Evolutionary conservation across 2,113 vertebrate genomes (phyloP).

Genomic region (Laterallus jamaicensis): DNA sequence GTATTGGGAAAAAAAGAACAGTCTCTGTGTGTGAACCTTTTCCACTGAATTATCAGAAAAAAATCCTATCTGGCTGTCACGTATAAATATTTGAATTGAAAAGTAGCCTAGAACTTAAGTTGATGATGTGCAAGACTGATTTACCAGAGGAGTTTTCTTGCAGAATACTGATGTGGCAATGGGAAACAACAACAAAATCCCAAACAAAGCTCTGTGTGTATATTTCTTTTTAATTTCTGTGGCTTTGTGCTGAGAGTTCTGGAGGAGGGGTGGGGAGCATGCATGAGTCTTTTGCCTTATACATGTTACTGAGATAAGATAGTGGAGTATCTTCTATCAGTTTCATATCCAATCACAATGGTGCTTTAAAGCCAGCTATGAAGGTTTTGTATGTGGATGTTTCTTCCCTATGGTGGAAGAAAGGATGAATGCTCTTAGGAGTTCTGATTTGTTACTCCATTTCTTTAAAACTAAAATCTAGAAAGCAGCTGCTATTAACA

Average conservation of each 20-base stretch:
- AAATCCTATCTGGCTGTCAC: not conserved
- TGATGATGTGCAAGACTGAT: not conserved
- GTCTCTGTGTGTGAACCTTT: not conserved
- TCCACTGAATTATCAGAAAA: not conserved
- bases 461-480: not conserved
- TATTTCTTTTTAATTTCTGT: not conserved
- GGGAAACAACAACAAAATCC: not conserved
- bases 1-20: not conserved
- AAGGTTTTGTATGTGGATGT: not conserved
- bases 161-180: not conserved
- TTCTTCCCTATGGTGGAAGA: not conserved
- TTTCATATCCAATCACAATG: not conserved
- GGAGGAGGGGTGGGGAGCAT: fast-evolving
- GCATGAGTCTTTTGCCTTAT: not conserved
- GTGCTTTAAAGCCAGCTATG: not conserved
- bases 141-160: not conserved
- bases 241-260: not conserved
- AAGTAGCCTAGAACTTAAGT: not conserved
- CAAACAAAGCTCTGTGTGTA: not conserved
- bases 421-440: not conserved
- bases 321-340: not conserved
- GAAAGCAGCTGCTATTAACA: not conserved
- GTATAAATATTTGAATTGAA: not conserved
- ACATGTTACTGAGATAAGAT: not conserved
- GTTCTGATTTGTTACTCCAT: not conserved